Base-by-base conservation (phyloP, 2,888 invertebrate species). In the Resseliella maxima region DNA sequence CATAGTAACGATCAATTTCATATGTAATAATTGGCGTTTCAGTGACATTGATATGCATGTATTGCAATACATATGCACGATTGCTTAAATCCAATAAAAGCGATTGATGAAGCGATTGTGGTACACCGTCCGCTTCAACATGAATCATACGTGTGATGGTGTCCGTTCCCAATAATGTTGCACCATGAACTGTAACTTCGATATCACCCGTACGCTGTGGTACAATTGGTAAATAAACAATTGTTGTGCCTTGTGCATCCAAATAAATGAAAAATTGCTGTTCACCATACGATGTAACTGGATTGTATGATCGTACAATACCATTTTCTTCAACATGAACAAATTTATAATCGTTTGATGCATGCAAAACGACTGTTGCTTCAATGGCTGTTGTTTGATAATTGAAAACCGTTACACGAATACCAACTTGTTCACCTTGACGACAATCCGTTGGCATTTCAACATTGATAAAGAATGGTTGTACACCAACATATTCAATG, bases 181-280 rank as follows among this genome's bases (percentile, higher is more conserved):
- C 92, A 24, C 96, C 97, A 89, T 95, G 94, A n/a, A 98, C 92
- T 6, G 94, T 94, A 0, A 98, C 94, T 41, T 90, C 92, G 27
- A 95, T 93, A 88, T 95, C 94, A 0, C 97, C 97, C 31, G 96
- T 92, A 38, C 94, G 92, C 15, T 94, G 94, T 0, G 98, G 95
- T 85, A 98, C 97, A 50, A 99, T 95, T 0, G 98, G 98, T 88
- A 99, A 92, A 91, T 98, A 95, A 54, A 98, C 97, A 59, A 96
- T 94, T 54, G 94, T 93, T 0, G 95, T 95, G 89, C 95, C 95
- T 89, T 96, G 96, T 0, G 95, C 94, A 87, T 92, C 90, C 86
- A 97, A 94, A 92, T 95, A 98, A 88, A 98, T 94, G 90, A 98
- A 96, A 92, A 98, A 98, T 91, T 99, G 98, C 92, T 98, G 97